Base-by-base conservation (phyloP, 2,113 vertebrate genomes). In the Bos indicus region DNA sequence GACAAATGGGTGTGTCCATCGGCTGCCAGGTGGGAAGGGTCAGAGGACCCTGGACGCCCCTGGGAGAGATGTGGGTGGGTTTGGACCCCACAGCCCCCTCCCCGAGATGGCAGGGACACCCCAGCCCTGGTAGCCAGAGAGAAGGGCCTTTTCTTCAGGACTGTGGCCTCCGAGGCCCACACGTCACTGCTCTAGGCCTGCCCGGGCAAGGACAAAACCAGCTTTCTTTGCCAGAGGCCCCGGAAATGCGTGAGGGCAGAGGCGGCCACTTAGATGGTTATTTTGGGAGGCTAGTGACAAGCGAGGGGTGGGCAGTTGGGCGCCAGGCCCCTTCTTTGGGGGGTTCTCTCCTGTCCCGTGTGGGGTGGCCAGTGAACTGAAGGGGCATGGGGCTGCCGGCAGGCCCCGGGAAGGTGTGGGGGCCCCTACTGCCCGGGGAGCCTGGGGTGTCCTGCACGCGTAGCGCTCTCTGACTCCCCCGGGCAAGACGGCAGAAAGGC, bases 231-330 rank as follows among this genome's bases (percentile, higher is more conserved):
- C 52, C 90, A 67, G 78, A 91, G 62, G 94, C 80, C 59, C 94
- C 52, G 33, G 97, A 94, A 92, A 30, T 7, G 5, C 5, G 1
- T 30, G 48, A 57, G 81, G 5, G 78, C 95, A 80, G 94, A 81
- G 88, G 88, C 17, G 0, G 91, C 56, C 92, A 52, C 87, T 51
- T 12, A 4, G 21, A 19, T 11, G 71, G 87, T 74, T 97, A 95
- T 97, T 97, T 80, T n/a, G 80, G 87, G 94, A 95, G 80, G 51
- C 77, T n/a, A 52, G 64, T 89, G 94, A 88, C 90, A 64, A 90
- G 91, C 1, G 1, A 74, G 85, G 81, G 17, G 30, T 3, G 30
- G 92, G 91, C 36, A 57, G 62, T 52, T 48, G n/a, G 48, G 57
- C 4, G 25, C 91, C 95, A 92, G 43, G 54, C 84, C 30, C 23